Percentiles rank a stretch among this genome's conserved stretches.
These are phyloP conservation scores for Frankliniella fusca DNA, from an alignment of 2,888 invertebrate species.

Conservation along the genomic window DNA sequence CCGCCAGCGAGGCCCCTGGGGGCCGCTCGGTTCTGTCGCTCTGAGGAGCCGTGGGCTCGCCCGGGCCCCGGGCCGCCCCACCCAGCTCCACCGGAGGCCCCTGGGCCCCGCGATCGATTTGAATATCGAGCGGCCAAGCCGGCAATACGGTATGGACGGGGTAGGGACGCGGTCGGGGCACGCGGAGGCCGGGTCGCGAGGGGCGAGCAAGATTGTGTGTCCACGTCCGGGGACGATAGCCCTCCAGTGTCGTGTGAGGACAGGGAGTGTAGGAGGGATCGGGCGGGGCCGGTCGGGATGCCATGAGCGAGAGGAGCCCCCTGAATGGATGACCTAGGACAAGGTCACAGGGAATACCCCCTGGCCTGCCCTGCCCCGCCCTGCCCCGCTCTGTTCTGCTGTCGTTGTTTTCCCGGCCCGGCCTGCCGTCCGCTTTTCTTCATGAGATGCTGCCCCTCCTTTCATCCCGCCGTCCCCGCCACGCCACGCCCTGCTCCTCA, in stretches of 20 bases:
- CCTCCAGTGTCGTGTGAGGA: background rate
- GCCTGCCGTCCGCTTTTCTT: no score
- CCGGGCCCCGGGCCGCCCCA: background rate
- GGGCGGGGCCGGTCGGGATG: background rate
- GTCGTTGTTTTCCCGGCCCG: background rate
- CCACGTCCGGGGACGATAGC: background rate
- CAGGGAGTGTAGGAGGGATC: background rate
- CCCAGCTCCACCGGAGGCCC: background rate
- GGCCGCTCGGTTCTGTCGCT: background rate
- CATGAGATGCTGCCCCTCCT: no score
- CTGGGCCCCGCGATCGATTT: background rate
- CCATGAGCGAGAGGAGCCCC: background rate
- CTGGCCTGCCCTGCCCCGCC: background rate
- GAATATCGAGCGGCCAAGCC: slow-evolving; percentile 9
- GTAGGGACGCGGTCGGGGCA: no score
- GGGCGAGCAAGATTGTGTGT: background rate
- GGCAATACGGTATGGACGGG: background rate
- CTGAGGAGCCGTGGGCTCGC: no score
- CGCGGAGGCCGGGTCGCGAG: no score
- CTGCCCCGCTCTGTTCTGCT: background rate
- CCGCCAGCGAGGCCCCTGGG: background rate
- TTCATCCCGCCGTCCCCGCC: background rate
- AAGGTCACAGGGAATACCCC: background rate
- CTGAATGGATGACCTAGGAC: background rate
- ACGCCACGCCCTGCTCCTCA: background rate